Evolutionary conservation across 1,140 invertebrate species (phyloP), one percentile per base, ranked within the genome.

Genomic region (Oncopodura yosiiana): DNA sequence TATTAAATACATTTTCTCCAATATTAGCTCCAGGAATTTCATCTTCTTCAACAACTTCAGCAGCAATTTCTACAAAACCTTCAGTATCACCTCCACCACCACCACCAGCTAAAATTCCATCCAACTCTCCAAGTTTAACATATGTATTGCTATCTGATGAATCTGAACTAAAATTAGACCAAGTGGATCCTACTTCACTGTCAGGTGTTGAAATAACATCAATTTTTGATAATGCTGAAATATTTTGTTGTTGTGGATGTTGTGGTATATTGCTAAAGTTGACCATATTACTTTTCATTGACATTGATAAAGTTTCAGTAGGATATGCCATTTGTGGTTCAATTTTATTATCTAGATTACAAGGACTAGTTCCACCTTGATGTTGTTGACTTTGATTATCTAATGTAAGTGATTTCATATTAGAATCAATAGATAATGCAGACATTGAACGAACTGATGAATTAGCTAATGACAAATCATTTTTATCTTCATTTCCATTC

Each of bases 21-120:
- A 37, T 34, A 23, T 51, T 36, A 8, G 87, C 86, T 65, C 84
- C 89, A 14, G 84, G 82, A 0, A 86, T 59, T 66, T 76, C 72
- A 38, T 75, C 74, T 60, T 87, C 84, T 69, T 92, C 87, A 21
- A 86, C 75, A 12, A 87, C 83, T 69, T 94, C 90, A 34, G 81
- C 82, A 6, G 87, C 91, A 21, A 88, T 79, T 68, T 93, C 90
- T 1, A 72, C 26, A 83, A 79, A 1, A 5, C 68, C 68, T 3
- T 65, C 61, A 21, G 60, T 66, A 8, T 69, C 66, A 32, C 65
- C 24, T 11, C 8, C 23, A 16, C 38, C 42, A 42, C 2, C 26
- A 6, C 34, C 24, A 36, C n/a, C 14, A 21, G 14, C 24, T 2
- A 26, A 53, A 6, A 37, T 55, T 5, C 32, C 32, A 30, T 51